Percentiles rank a stretch among this genome's conserved stretches.
phyloP scores from a whole-genome alignment of 1,140 invertebrate species.

The Trachelipus rathkii region DNA sequence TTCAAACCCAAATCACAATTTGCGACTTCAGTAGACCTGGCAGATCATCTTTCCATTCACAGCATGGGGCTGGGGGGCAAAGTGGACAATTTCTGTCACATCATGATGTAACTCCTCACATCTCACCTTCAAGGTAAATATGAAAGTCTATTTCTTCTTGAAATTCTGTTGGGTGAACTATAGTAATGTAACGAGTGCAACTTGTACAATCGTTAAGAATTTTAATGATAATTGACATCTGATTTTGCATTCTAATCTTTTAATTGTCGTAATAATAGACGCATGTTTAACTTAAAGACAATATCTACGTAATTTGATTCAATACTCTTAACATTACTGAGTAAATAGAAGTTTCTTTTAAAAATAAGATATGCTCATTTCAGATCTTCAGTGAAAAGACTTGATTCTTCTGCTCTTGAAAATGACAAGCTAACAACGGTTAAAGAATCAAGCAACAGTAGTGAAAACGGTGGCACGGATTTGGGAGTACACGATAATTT shows the following conservation, averaged over 20 bases:
- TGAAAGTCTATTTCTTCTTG: too few species aligned
- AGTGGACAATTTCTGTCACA: background rate
- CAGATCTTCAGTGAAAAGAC: background rate
- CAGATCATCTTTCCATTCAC: background rate
- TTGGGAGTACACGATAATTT: too few species aligned
- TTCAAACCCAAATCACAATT: background rate
- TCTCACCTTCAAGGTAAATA: background rate
- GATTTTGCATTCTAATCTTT: too few species aligned
- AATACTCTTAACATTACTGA: background rate
- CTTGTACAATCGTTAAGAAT: too few species aligned
- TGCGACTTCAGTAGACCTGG: background rate
- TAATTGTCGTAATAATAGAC: background rate
- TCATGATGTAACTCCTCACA: background rate
- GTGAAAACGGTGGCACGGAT: background rate
- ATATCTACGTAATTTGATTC: background rate
- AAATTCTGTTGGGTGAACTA: too few species aligned
- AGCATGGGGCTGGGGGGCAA: background rate
- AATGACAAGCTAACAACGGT: background rate
- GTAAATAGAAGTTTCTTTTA: background rate
- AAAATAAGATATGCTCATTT: background rate
- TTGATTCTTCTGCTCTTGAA: background rate
- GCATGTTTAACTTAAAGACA: background rate
- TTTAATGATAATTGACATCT: too few species aligned
- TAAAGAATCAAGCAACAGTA: background rate
- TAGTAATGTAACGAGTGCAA: too few species aligned